Evolutionary conservation across 2,113 vertebrate species (phyloP).

Genomic region (Smithornis capensis): DNA sequence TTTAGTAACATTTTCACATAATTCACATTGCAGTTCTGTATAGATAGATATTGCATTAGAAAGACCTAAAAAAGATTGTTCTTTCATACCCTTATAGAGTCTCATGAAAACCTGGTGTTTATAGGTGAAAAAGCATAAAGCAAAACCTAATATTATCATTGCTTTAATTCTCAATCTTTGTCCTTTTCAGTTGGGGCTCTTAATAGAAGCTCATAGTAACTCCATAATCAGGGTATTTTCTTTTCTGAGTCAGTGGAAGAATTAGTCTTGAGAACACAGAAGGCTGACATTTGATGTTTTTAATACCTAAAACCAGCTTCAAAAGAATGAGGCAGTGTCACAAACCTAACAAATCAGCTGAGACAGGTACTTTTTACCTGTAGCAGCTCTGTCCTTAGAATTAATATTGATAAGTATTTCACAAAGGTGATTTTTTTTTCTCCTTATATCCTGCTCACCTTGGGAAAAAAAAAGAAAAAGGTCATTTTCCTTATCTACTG

Average conservation of each 20-base stretch:
- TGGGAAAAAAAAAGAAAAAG: no score
- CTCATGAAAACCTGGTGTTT: background rate
- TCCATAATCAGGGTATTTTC: conserved; percentile 5
- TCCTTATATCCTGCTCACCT: background rate
- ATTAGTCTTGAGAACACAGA: background rate
- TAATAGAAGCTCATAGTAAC: background rate
- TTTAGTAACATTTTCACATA: background rate
- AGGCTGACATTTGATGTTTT: background rate
- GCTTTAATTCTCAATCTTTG: conserved; percentile 28
- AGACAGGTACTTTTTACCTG: background rate
- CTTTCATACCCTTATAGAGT: background rate
- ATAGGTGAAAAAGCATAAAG: conserved; percentile 9
- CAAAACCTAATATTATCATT: background rate
- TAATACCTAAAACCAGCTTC: conserved; percentile 14
- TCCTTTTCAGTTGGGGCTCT: background rate
- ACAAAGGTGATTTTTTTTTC: background rate
- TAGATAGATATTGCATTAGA: background rate
- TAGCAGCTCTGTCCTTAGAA: background rate
- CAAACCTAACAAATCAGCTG: background rate
- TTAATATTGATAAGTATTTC: background rate
- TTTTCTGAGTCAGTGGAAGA: background rate
- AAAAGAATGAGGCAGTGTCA: background rate
- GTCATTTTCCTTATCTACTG: background rate
- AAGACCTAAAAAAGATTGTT: background rate
- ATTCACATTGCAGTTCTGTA: background rate